These are phyloP conservation scores for Leptinotarsa undecemlineata DNA, from an alignment of 1,140 invertebrate genomes.

Conservation along the genomic window DNA sequence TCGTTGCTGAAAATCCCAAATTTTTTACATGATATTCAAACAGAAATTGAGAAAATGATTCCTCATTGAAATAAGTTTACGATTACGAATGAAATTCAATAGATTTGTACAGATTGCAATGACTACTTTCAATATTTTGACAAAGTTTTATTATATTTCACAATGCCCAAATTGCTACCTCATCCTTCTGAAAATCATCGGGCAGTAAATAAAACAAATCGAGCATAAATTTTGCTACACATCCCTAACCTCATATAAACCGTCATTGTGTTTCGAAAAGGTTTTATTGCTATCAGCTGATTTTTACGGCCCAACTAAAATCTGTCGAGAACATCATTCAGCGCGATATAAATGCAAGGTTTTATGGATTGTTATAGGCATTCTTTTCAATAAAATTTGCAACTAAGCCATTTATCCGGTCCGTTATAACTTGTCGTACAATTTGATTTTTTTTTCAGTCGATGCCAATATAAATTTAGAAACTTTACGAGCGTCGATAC, in stretches of 20 bases:
- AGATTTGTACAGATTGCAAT: too few species aligned
- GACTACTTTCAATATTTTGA: too few species aligned
- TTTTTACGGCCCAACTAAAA: slow-evolving; percentile 19
- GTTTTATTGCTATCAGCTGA: slow-evolving; percentile 28
- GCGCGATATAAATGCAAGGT: slow-evolving; percentile 22
- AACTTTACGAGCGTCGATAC: background rate
- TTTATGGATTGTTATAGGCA: slow-evolving; percentile 30
- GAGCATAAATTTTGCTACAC: too few species aligned
- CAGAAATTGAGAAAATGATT: too few species aligned
- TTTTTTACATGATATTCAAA: too few species aligned
- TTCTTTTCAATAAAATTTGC: slow-evolving; percentile 28
- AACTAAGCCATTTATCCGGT: slow-evolving; percentile 13
- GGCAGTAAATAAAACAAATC: too few species aligned
- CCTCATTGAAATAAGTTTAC: too few species aligned
- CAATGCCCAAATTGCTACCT: too few species aligned
- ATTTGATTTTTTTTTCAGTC: slow-evolving; percentile 16
- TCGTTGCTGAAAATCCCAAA: too few species aligned
- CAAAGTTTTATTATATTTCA: too few species aligned
- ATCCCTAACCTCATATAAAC: slow-evolving; percentile 6
- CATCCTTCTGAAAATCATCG: too few species aligned
- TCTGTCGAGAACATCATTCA: slow-evolving; percentile 25
- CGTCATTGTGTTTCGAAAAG: slow-evolving; percentile 13
- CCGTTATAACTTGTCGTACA: slow-evolving; percentile 15
- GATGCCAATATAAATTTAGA: slow-evolving; percentile 7
- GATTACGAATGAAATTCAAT: too few species aligned